A percentile compares a stretch with the other conserved stretches of the same genome.
Evolutionary conservation across 2,888 invertebrate genomes (phyloP).

Genomic region (Ceramica pisi): DNA sequence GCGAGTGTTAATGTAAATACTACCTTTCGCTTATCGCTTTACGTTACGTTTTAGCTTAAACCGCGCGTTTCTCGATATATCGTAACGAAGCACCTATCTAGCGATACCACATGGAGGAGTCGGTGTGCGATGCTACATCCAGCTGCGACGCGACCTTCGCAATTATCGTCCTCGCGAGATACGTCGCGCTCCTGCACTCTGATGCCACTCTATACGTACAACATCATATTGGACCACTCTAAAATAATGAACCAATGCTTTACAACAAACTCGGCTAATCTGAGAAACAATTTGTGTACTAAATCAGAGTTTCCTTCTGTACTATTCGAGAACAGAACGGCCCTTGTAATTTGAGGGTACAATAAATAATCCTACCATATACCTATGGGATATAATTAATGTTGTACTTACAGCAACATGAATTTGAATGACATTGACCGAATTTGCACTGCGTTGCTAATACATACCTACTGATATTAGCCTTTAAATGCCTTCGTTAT

Average conservation of each 20-base stretch:
- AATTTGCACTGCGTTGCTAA: constrained; percentile 59
- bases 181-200: constrained; percentile 65
- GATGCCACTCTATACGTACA: constrained; percentile 31
- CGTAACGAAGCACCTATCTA: constrained; percentile 87
- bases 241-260: constrained; percentile 16
- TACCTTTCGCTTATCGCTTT: constrained; percentile 74
- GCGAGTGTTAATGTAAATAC: constrained; percentile 76
- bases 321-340: constrained; percentile 18
- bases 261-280: constrained; percentile 14
- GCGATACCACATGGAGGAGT: constrained; percentile 86
- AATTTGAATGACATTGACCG: constrained; percentile 68
- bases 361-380: constrained; percentile 33
- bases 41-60: constrained; percentile 72
- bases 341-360: constrained; percentile 21
- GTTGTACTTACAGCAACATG: constrained; percentile 46
- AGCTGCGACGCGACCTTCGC: constrained; percentile 88
- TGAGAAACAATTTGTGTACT: background rate
- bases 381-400: constrained; percentile 39
- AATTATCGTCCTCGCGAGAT: constrained; percentile 83
- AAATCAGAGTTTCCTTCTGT: constrained; percentile 6
- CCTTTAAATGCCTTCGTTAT: constrained; percentile 61
- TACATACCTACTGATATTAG: constrained; percentile 53
- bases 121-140: constrained; percentile 86
- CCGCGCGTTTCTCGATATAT: constrained; percentile 77
- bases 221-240: constrained; percentile 10